Evolutionary conservation across 1,140 invertebrate genomes (phyloP).

Genomic region (Drosophila murphyi): DNA sequence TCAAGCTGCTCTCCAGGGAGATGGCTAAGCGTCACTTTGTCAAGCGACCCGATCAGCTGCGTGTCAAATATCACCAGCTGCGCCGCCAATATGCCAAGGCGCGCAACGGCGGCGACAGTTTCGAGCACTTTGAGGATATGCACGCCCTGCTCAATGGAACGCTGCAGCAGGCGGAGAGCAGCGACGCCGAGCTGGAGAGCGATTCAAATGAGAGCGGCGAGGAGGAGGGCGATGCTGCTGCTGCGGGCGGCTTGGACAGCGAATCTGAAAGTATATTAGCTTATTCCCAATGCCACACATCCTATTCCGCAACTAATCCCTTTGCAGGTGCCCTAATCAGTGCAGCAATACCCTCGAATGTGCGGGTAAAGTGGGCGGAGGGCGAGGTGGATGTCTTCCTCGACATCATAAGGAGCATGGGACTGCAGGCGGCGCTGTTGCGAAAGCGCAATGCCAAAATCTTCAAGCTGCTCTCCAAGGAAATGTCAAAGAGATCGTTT

Average conservation of each 20-base stretch:
- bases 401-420: slow-evolving; percentile 50
- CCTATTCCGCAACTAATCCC: neutral
- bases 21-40: slow-evolving; percentile 35
- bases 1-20: slow-evolving; percentile 46
- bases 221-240: slow-evolving; percentile 34
- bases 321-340: slow-evolving; percentile 27
- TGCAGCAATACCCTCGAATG: slow-evolving; percentile 29
- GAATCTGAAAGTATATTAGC: slow-evolving; percentile 50
- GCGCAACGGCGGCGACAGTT: slow-evolving; percentile 18
- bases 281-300: no score
- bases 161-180: slow-evolving; percentile 25
- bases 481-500: slow-evolving; percentile 53
- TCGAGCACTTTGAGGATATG: slow-evolving; percentile 42
- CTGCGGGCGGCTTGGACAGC: slow-evolving; percentile 22
- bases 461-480: slow-evolving; percentile 60
- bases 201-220: slow-evolving; percentile 33
- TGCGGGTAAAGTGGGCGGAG: slow-evolving; percentile 63
- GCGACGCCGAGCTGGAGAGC: slow-evolving; percentile 31
- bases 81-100: slow-evolving; percentile 40
- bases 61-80: slow-evolving; percentile 52
- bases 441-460: slow-evolving; percentile 67
- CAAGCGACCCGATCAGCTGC: slow-evolving; percentile 54
- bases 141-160: slow-evolving; percentile 28
- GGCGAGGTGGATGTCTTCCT: slow-evolving; percentile 60
- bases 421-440: slow-evolving; percentile 52